phyloP scores from a whole-genome alignment of 37 sponge, comb jelly and placozoan species.

The Axinella damicornis region DNA sequence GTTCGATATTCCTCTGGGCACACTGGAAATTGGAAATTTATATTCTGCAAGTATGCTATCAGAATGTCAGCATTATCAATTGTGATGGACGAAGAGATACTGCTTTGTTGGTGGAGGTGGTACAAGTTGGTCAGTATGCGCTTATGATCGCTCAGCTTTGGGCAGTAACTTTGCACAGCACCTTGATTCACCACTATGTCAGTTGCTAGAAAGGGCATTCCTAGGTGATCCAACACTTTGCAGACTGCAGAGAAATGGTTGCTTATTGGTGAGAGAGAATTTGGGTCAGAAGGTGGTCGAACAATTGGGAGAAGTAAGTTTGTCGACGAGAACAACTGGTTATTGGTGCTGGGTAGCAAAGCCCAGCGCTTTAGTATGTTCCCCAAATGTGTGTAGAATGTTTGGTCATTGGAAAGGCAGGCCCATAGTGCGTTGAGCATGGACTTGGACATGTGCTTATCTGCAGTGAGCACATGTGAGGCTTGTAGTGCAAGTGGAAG shows the following conservation, averaged over 20 bases:
- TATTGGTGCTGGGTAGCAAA: not conserved
- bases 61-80: not conserved
- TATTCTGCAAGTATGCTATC: not conserved
- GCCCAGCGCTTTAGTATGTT: slow-evolving; percentile 6
- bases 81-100: not conserved
- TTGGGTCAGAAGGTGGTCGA: not conserved
- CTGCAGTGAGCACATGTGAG: not conserved
- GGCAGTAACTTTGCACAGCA: not conserved
- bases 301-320: not conserved
- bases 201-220: slow-evolving; percentile 6
- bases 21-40: slow-evolving; percentile 8
- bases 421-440: slow-evolving; percentile 5
- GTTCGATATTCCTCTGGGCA: too few species aligned
- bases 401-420: not conserved
- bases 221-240: not conserved
- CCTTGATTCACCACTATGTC: not conserved
- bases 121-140: not conserved
- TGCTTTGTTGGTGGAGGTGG: not conserved
- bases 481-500: not conserved
- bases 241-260: not conserved
- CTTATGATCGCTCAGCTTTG: not conserved
- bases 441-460: not conserved
- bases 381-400: not conserved
- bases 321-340: not conserved
- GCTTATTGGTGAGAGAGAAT: too few species aligned